These are phyloP conservation scores for Agriopis aurantiaria DNA, from an alignment of 2,888 invertebrate species.

Conservation along the genomic window DNA sequence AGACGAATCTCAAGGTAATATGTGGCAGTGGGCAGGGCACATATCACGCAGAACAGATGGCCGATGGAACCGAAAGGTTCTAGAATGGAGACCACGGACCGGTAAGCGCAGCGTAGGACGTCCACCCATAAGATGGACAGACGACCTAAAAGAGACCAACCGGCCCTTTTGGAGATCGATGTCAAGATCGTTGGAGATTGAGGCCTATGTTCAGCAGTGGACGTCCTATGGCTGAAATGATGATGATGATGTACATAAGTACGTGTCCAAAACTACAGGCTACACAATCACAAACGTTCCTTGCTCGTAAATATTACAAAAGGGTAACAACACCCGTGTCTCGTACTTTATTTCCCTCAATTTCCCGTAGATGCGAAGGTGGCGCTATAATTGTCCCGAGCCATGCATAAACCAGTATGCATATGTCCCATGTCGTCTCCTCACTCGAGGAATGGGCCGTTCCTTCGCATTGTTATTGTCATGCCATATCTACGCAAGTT, in stretches of 20 bases:
- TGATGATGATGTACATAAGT: neutral
- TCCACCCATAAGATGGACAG: no score
- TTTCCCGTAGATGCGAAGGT: conserved; percentile 6
- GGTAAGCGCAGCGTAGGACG: no score
- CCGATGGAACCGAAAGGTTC: no score
- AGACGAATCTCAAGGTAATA: no score
- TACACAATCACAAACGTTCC: neutral
- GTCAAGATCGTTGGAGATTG: no score
- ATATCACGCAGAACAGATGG: no score
- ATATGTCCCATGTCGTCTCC: conserved; percentile 11
- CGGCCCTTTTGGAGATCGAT: no score
- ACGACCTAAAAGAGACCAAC: no score
- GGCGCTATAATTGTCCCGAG: conserved; percentile 16
- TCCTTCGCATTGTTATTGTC: conserved; percentile 21
- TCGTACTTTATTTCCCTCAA: conserved; percentile 10
- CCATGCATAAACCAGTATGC: conserved; percentile 23
- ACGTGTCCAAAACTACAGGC: neutral
- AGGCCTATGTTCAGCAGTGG: no score
- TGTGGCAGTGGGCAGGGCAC: no score
- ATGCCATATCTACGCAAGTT: neutral
- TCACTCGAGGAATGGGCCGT: conserved; percentile 8
- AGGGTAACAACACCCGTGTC: conserved; percentile 9
- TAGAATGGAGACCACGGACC: no score
- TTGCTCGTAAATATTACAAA: conserved; percentile 4
- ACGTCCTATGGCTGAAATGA: no score